Evolutionary conservation across 2,888 invertebrate species (phyloP).

Genomic region (Hypomecis punctinalis): DNA sequence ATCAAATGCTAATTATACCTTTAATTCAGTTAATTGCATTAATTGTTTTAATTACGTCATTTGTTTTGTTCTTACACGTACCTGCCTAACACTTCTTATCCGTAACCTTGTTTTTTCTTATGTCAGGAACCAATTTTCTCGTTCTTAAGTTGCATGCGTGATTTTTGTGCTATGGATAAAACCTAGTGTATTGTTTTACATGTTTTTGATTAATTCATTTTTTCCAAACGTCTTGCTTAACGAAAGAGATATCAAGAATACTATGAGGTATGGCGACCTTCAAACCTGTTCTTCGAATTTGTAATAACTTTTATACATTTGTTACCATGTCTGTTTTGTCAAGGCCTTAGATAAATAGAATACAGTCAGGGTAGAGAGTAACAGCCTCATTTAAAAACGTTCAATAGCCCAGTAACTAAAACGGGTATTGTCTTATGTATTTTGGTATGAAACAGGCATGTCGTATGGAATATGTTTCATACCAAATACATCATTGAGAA

Average conservation of each 20-base stretch:
- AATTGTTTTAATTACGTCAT: constrained; percentile 23
- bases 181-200: constrained; percentile 3
- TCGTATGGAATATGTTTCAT: too few relatives aligned
- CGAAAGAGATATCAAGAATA: constrained; percentile 1
- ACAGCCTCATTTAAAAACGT: too few relatives aligned
- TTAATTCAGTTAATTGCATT: constrained; percentile 21
- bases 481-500: too few relatives aligned
- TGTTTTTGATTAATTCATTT: neutral
- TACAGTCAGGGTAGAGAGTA: too few relatives aligned
- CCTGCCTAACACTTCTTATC: constrained; percentile 1
- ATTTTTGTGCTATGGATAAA: neutral
- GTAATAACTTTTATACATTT: neutral
- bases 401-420: too few relatives aligned
- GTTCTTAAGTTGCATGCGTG: constrained; percentile 12
- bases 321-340: neutral
- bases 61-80: constrained; percentile 16
- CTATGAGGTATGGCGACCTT: constrained; percentile 1
- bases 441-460: too few relatives aligned
- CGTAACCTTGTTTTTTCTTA: constrained; percentile 18
- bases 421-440: too few relatives aligned
- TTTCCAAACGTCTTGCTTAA: neutral
- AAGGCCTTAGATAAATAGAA: too few relatives aligned
- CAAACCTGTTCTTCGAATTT: constrained; percentile 1
- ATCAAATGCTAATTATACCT: constrained; percentile 12
- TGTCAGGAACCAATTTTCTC: constrained; percentile 15